Base-by-base conservation (phyloP, 2,888 invertebrate species). In the Dasysyrphus tricinctus region DNA sequence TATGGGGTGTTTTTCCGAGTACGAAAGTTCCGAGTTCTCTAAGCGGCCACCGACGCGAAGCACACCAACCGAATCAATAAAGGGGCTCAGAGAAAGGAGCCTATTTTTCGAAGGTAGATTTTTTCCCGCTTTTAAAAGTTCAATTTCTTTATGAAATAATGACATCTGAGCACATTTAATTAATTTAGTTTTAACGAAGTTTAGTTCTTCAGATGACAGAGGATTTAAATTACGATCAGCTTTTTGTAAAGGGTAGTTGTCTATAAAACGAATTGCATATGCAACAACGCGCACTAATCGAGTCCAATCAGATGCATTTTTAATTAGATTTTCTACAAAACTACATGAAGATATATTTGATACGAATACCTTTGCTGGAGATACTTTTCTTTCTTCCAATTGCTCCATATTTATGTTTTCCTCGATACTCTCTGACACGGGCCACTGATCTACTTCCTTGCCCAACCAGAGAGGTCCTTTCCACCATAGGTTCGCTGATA, bases 81-180 rank as follows among this genome's bases (percentile, higher is more conserved):
- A 2, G 24, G 24, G 24, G 24, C 24, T 24, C 24, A 24, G 24
- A 24, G 24, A 24, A 24, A 24, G 24, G 24, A 24, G 24, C 24
- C 24, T 24, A 24, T 24, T 24, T 24, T 24, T 24, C 24, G 24
- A 24, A 24, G 24, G 24, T 24, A 24, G 24, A 24, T 24, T 24
- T 24, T 24, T 24, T 24, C 24, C 24, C 29, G 47, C 32, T 29
- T 63, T 61, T 16, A 63, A 49, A 24, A 39, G 7, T 4, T 61
- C 57, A 16, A 74, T 54, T 29, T 74, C 56, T 16, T 39, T 16
- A 2, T 8, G 3, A n/a, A 74, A 63, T 5, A 61, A 9, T 9
- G 59, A 59, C 19, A 51, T 44, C n/a, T 72, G 57, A 8, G 70
- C 70, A 12, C 49, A 37, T 16, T 67, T 70, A 1, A 70, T 32